Evolutionary conservation across 2,888 invertebrate species (phyloP).

Genomic region (Agrotis exclamationis): DNA sequence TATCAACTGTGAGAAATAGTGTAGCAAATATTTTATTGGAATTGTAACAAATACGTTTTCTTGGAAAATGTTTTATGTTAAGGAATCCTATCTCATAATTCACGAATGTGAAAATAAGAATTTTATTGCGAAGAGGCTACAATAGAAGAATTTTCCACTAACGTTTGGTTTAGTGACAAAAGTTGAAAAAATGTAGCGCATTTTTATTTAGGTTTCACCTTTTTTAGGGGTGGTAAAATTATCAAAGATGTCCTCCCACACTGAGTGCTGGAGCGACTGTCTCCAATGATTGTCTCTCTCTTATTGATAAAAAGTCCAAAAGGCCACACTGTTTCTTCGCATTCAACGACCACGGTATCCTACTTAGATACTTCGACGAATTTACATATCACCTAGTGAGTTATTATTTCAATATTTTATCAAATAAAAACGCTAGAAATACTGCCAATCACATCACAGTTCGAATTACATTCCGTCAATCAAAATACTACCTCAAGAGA

Average conservation of each 20-base stretch:
- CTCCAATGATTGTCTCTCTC: too few species aligned
- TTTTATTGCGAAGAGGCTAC: neutral
- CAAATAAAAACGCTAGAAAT: neutral
- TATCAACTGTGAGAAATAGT: neutral
- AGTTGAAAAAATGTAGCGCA: neutral
- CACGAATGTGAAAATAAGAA: neutral
- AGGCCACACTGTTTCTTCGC: too few species aligned
- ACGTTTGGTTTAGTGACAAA: neutral
- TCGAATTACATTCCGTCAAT: neutral
- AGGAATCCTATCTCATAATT: neutral
- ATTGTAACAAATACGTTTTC: constrained; percentile 13
- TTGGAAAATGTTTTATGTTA: constrained; percentile 6
- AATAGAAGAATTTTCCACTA: neutral
- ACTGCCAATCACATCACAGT: neutral
- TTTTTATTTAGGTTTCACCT: neutral
- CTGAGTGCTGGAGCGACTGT: too few species aligned
- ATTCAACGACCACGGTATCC: too few species aligned
- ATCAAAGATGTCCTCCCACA: too few species aligned
- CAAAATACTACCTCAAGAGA: neutral
- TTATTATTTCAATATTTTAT: too few species aligned
- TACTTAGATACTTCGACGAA: too few species aligned
- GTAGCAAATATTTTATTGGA: constrained; percentile 3
- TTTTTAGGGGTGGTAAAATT: too few species aligned
- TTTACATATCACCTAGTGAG: too few species aligned
- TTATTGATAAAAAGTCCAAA: too few species aligned